A percentile compares a stretch with the other conserved stretches of the same genome.
These are phyloP conservation scores for Sebastes dallii DNA, from an alignment of 2,797 vertebrate species.

Conservation along the genomic window DNA sequence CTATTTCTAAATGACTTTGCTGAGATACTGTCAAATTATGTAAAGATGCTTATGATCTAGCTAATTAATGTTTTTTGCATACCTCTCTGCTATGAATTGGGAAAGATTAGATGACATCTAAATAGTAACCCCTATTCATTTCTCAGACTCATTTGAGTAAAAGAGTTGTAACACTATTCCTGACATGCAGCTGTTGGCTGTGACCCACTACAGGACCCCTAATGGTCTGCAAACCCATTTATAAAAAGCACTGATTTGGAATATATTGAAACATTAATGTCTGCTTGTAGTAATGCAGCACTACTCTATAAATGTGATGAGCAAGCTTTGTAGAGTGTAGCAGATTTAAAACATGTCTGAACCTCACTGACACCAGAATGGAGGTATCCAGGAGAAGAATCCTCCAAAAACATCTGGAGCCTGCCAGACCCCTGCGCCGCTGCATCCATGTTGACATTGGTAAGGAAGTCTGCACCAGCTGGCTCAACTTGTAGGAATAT, in stretches of 20 bases:
- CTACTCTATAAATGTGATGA: not conserved
- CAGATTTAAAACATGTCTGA: slow-evolving; percentile 19
- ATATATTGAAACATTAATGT: not conserved
- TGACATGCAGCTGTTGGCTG: not conserved
- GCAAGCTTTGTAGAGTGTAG: not conserved
- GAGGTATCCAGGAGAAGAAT: slow-evolving; percentile 75
- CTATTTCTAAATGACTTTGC: no score
- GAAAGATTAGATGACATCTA: not conserved
- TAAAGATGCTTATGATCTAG: not conserved
- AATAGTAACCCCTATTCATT: not conserved
- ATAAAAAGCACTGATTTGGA: not conserved
- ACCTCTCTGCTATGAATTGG: not conserved
- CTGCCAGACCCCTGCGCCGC: slow-evolving; percentile 83
- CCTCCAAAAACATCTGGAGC: slow-evolving; percentile 77
- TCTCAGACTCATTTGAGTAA: not conserved
- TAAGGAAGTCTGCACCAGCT: slow-evolving; percentile 26
- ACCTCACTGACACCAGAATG: slow-evolving; percentile 67
- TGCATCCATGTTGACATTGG: slow-evolving; percentile 56
- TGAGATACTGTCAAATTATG: not conserved
- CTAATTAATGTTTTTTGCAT: not conserved
- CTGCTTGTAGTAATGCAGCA: not conserved
- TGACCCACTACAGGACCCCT: not conserved
- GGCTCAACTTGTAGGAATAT: not conserved
- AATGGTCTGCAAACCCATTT: not conserved
- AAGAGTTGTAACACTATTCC: not conserved